Evolutionary conservation across 2,797 vertebrate species (phyloP), one percentile per base, ranked within the genome.

Genomic region (Acanthis flammea): DNA sequence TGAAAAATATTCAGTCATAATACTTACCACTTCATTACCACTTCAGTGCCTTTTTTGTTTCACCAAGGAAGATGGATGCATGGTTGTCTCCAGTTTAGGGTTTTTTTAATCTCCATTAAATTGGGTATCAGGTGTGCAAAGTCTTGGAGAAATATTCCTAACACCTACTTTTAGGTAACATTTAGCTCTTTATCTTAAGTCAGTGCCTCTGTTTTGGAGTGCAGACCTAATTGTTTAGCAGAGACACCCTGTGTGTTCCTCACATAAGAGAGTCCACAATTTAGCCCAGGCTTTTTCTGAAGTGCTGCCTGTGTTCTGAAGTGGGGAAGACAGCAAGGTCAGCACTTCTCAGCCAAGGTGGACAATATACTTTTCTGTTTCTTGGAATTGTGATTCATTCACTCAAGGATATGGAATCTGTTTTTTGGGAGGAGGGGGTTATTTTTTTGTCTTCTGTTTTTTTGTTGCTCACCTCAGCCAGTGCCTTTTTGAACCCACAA

Each of bases 401-500:
- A 19, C 45, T 78, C 13, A 17, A 57, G 10, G 30, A 17, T 10
- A 50, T 0, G 2, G 19, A 79, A 28, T 77, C 16, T 61, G 2
- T 0, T 24, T 73, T 22, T 30, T 12, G 5, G 19, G 30, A 10
- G 16, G 10, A 11, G 1, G 2, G 11, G 1, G 3, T 47, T 53
- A 31, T 31, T 41, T 21, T n/a, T 37, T 6, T 9, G 4, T 8
- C 27, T 7, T 23, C 15, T 30, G 4, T 35, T 17, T 23, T 39
- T 41, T 65, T 70, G 21, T 5, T 1, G 4, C 19, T 33, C 31
- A 55, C 12, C 15, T 70, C 60, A 80, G 23, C 8, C 47, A n/a
- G 24, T 25, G 16, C 4, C 9, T 33, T 2, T 89, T 57, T 77
- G 33, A 74, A 71, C 10, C 9, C 17, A 33, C 19, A 55, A 37